Evolutionary conservation across 2,888 invertebrate genomes (phyloP).

Genomic region (Kryphioiulus occultus): DNA sequence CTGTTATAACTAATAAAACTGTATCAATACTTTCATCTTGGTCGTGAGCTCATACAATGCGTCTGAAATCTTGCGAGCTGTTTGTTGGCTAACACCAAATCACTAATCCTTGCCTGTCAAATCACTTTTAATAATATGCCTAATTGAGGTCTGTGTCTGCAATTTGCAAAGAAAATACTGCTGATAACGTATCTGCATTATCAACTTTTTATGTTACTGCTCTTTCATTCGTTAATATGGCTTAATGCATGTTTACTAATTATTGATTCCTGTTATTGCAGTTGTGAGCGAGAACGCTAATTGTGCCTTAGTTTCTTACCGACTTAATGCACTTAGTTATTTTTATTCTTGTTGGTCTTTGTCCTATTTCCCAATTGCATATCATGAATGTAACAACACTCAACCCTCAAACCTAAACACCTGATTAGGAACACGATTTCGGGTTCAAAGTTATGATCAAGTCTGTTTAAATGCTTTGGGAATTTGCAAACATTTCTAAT

Average conservation of each 20-base stretch:
- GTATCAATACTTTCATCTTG: conserved; percentile 6
- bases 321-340: neutral
- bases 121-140: neutral
- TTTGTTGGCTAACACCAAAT: neutral
- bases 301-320: neutral
- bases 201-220: neutral
- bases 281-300: neutral
- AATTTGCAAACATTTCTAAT: too few relatives aligned
- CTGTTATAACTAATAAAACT: neutral
- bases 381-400: too few relatives aligned
- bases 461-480: too few relatives aligned
- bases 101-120: neutral
- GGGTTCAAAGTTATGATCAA: too few relatives aligned
- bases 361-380: too few relatives aligned
- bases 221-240: neutral
- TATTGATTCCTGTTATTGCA: neutral
- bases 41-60: neutral
- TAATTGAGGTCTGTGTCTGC: neutral
- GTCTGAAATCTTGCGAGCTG: neutral
- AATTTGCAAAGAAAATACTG: neutral
- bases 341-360: too few relatives aligned
- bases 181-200: neutral
- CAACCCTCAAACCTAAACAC: too few relatives aligned
- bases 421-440: too few relatives aligned
- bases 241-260: neutral